A percentile compares a stretch with the other conserved stretches of the same genome.
Conservation (phyloP, 2,797 vertebrate species). For the Sebastes hubbsi region DNA sequence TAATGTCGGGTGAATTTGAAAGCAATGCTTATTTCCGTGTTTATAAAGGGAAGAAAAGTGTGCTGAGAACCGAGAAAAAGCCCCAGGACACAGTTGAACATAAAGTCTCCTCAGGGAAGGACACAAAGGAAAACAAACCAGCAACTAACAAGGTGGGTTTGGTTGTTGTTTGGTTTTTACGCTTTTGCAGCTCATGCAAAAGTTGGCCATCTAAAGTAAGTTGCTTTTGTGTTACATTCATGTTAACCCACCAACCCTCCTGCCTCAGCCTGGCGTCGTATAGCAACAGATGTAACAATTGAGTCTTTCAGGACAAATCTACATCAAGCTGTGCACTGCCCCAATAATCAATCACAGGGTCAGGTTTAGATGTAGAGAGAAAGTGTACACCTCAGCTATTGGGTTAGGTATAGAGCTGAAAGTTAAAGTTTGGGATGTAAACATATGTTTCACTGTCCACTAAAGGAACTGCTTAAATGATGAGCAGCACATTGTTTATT, state of each 20-base stretch:
- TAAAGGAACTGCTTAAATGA: neutral
- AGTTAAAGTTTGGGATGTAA: neutral
- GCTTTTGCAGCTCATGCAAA: neutral
- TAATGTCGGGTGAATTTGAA: neutral
- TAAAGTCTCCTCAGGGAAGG: conserved; percentile 59
- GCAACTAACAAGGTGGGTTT: conserved; percentile 81
- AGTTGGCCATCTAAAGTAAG: neutral
- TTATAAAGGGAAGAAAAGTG: conserved; percentile 84
- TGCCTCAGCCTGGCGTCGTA: neutral
- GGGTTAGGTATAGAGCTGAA: neutral
- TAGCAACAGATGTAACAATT: neutral
- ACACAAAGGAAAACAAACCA: conserved; percentile 86
- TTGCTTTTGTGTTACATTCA: neutral
- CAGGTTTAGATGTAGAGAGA: neutral
- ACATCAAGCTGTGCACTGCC: neutral
- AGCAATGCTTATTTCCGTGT: neutral
- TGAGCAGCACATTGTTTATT: neutral
- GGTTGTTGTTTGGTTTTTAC: neutral
- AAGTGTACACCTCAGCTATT: neutral
- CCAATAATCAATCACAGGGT: neutral
- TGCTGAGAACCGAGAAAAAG: conserved; percentile 73
- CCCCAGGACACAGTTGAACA: conserved; percentile 67
- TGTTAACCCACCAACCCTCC: neutral
- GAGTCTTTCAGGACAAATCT: neutral
- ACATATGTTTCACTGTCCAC: neutral